Base-by-base conservation (phyloP, 2,113 vertebrate species). In the Urocynchramus pylzowi region DNA sequence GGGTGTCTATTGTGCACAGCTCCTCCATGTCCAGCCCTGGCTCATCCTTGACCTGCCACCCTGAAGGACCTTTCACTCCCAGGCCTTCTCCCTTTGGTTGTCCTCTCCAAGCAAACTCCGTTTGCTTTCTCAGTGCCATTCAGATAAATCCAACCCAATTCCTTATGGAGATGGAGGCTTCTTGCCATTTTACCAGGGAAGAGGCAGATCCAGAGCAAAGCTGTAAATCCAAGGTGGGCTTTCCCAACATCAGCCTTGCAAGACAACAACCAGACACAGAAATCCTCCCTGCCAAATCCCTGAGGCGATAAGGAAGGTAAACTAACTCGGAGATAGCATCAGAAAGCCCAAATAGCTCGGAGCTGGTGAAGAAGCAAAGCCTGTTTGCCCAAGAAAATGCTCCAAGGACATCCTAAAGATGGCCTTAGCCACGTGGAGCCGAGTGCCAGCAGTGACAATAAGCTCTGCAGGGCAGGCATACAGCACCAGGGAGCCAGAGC, bases 21-120 rank as follows among this genome's bases (percentile, higher is more conserved):
- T 93, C 16, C 1, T 24, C 14, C 63, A 93, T 47, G 91, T 97
- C 47, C 30, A 80, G 90, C 89, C 91, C 67, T 91, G 90, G 96
- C 90, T 88, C 64, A 88, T 75, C 86, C 94, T 84, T 76, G 80
- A 83, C 77, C 78, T 87, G 93, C 83, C 93, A 76, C 11, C 26
- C 54, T 50, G 31, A 65, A 74, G 60, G 74, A 76, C 42, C 85
- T 50, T 93, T 73, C 44, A 63, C 53, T 71, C 30, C 41, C 23
- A 4, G 0, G 33, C 41, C 57, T 75, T 77, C 90, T 88, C 95
- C 96, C 96, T 88, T n/a, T n/a, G n/a, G n/a, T n/a, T 91, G 93
- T 96, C 97, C 84, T 98, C 95, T 97, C 85, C 85, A 86, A 84
- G 54, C 96, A 97, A 96, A 96, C 91, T 21, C 14, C 11, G 4